These are phyloP conservation scores for Vulpes lagopus DNA, from an alignment of 2,113 vertebrate species.

Conservation along the genomic window DNA sequence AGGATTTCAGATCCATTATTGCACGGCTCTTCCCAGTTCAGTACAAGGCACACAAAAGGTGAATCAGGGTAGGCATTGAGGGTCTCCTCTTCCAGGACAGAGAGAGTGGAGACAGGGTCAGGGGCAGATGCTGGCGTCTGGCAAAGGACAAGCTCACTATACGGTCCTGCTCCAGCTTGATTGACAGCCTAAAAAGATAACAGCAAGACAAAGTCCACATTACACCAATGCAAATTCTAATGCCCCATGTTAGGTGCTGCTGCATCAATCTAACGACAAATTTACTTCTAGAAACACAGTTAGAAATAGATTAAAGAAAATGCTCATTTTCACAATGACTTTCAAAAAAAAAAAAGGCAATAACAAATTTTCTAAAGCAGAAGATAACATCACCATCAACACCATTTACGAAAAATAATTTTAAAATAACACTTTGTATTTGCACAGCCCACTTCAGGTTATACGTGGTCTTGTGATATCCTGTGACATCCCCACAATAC, in stretches of 20 bases:
- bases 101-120: slow-evolving; percentile 89
- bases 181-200: slow-evolving; percentile 91
- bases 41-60: slow-evolving; percentile 93
- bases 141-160: slow-evolving; percentile 93
- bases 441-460: neutral
- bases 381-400: neutral
- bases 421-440: neutral
- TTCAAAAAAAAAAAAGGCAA: neutral
- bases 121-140: slow-evolving; percentile 93
- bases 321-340: neutral
- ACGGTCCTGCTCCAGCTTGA: slow-evolving; percentile 94
- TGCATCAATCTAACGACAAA: neutral
- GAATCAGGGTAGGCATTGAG: slow-evolving; percentile 85
- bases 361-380: neutral
- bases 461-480: too few species aligned
- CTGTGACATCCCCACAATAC: neutral
- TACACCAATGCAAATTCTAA: neutral
- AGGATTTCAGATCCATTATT: slow-evolving; percentile 95
- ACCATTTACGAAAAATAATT: neutral
- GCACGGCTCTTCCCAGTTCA: slow-evolving; percentile 97
- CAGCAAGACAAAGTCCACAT: neutral
- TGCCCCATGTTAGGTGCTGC: neutral
- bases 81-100: slow-evolving; percentile 89
- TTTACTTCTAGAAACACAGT: neutral
- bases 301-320: slow-evolving; percentile 7